phyloP scores from a whole-genome alignment of 2,113 vertebrate genomes.

The Ornithorhynchus anatinus region DNA sequence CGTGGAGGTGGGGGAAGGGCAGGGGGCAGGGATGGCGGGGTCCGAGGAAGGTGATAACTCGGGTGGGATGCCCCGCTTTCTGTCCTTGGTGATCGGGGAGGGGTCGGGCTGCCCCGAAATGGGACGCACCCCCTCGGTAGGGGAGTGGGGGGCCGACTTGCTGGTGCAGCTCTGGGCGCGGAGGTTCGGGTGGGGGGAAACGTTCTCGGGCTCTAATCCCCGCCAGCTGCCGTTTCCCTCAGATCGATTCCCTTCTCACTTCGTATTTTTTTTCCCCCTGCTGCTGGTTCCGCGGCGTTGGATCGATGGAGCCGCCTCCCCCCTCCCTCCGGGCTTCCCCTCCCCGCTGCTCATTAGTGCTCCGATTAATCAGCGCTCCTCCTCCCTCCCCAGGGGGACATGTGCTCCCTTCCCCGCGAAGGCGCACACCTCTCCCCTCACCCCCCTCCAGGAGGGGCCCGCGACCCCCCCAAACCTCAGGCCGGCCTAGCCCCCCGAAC shows the following conservation, averaged over 20 bases:
- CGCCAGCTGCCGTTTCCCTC: constrained; percentile 62
- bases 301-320: constrained; percentile 61
- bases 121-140: no score
- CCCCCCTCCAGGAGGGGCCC: not conserved
- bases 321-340: constrained; percentile 54
- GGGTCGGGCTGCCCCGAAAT: no score
- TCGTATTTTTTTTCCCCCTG: constrained; percentile 54
- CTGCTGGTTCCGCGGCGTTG: constrained; percentile 50
- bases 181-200: no score
- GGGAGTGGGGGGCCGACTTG: no score
- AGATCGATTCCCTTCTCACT: constrained; percentile 66
- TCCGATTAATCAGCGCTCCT: constrained; percentile 59
- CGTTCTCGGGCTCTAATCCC: constrained; percentile 62
- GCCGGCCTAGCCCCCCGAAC: no score
- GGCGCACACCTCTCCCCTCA: not conserved
- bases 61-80: no score
- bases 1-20: no score
- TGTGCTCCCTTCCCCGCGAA: constrained; percentile 11
- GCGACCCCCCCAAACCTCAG: no score
- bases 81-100: no score
- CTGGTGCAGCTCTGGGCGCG: no score
- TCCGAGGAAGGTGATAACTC: no score
- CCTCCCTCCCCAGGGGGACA: not conserved
- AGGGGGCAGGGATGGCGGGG: no score
- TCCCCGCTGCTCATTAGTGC: constrained; percentile 62